Evolutionary conservation across 2,797 vertebrate species (phyloP), one percentile per base, ranked within the genome.

Genomic region (Pipistrellus pygmaeus): DNA sequence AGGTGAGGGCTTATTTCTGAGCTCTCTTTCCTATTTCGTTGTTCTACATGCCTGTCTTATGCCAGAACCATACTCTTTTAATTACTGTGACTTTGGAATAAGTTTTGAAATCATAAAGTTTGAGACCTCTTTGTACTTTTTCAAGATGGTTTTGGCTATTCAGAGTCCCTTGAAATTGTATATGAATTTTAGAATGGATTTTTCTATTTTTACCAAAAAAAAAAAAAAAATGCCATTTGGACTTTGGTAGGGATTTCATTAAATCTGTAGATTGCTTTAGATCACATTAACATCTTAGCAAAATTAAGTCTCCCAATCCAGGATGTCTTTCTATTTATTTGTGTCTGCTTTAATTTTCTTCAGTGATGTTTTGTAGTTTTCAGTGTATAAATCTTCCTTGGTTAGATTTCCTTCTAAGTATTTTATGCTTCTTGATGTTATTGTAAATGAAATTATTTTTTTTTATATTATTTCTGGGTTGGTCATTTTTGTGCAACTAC

Each of bases 391-490:
- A 11, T 25, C 30, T 5, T 87, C 68, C n/a, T 82, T 48, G 48
- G 48, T 38, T 83, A 30, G 18, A 18, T 75, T 75, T 75, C 30
- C 88, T 82, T 46, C 48, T 76, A 57, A 75, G 17, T 64, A 35
- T 30, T 44, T 64, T 72, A 23, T 81, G 23, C 21, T 80, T 88
- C n/a, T 93, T 76, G 38, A 32, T 93, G 23, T 30, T 68, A 62
- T 69, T 38, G 8, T 76, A 76, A 76, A 68, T 93, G 18, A 20
- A 92, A 86, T 44, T 92, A 64, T 81, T 82, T 27, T 82, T 82
- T 46, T 82, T 82, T n/a, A 53, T 93, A 20, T 68, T 38, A 60
- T 68, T 88, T 93, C 80, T 83, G 60, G 18, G 68, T 17, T 82
- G 38, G 57, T 48, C 6, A 57, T 66, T 83, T 92, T 92, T 41